Percentiles rank a stretch among this genome's conserved stretches.
phyloP scores from a whole-genome alignment of 2,888 invertebrate genomes.

The Philereme vetulata region DNA sequence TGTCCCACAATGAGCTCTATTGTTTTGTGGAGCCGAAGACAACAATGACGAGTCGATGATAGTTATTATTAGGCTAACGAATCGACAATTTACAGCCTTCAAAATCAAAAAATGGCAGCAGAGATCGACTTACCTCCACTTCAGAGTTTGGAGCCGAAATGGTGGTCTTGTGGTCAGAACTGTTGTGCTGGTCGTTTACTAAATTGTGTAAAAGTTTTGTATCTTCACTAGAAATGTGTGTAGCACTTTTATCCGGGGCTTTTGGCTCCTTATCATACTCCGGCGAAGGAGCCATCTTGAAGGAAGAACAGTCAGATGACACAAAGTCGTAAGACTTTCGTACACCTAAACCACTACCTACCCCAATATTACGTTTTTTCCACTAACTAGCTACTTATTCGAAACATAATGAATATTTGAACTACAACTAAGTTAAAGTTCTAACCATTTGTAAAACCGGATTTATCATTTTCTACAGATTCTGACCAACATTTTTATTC shows the following conservation, averaged over 20 bases:
- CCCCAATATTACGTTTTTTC: constrained; percentile 57
- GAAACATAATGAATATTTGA: constrained; percentile 64
- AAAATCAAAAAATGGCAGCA: constrained; percentile 61
- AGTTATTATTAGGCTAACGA: constrained; percentile 26
- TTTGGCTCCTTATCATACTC: constrained; percentile 90
- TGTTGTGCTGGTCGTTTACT: constrained; percentile 68
- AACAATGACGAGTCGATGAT: constrained; percentile 10
- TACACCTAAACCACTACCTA: constrained; percentile 71
- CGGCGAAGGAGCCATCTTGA: constrained; percentile 91
- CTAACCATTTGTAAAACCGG: constrained; percentile 68
- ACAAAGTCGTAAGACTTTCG: constrained; percentile 82
- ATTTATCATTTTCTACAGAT: constrained; percentile 78
- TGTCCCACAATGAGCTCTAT: constrained; percentile 7
- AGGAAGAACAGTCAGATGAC: constrained; percentile 84
- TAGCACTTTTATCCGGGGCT: constrained; percentile 87
- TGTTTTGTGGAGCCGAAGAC: constrained; percentile 10
- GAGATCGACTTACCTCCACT: constrained; percentile 74
- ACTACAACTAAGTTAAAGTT: constrained; percentile 69
- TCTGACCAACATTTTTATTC: constrained; percentile 74
- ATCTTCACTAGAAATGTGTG: constrained; percentile 73
- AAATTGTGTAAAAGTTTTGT: constrained; percentile 73
- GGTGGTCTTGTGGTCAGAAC: constrained; percentile 68
- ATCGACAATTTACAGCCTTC: constrained; percentile 41
- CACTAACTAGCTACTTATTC: constrained; percentile 68
- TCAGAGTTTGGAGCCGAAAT: constrained; percentile 63